Percentiles rank a stretch among this genome's conserved stretches.
These are phyloP conservation scores for Sesia bembeciformis DNA, from an alignment of 2,888 invertebrate species.

Conservation along the genomic window DNA sequence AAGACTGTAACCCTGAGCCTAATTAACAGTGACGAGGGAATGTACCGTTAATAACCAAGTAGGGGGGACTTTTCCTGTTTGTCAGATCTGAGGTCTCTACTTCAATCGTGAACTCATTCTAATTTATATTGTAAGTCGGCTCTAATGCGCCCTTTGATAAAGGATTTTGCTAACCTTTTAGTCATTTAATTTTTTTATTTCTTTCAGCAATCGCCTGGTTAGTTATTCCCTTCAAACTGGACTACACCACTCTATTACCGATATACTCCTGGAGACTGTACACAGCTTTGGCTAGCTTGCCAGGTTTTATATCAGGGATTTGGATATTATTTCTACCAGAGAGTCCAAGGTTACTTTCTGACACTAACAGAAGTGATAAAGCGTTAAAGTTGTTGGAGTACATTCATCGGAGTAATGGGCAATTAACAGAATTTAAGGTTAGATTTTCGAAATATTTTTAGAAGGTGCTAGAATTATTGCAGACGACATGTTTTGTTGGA, in stretches of 20 bases:
- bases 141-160: too few relatives aligned
- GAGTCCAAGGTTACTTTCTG: constrained; percentile 79
- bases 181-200: not conserved
- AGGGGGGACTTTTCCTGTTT: too few relatives aligned
- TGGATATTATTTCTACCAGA: constrained; percentile 78
- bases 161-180: too few relatives aligned
- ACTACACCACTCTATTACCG: constrained; percentile 41
- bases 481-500: too few relatives aligned
- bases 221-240: constrained; percentile 72
- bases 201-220: constrained; percentile 77
- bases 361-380: constrained; percentile 72
- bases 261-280: constrained; percentile 84
- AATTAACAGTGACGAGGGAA: too few relatives aligned
- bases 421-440: constrained; percentile 68
- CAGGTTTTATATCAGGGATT: constrained; percentile 75
- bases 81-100: too few relatives aligned
- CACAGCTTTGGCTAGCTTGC: constrained; percentile 76
- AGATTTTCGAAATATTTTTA: constrained; percentile 3
- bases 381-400: constrained; percentile 74
- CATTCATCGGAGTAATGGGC: constrained; percentile 71
- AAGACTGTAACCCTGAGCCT: too few relatives aligned
- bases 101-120: too few relatives aligned
- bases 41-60: too few relatives aligned
- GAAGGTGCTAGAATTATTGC: too few relatives aligned
- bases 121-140: too few relatives aligned